Percentiles rank a stretch among this genome's conserved stretches.
phyloP scores from a whole-genome alignment of 2,888 invertebrate species.

The Ctenicera cuprea region DNA sequence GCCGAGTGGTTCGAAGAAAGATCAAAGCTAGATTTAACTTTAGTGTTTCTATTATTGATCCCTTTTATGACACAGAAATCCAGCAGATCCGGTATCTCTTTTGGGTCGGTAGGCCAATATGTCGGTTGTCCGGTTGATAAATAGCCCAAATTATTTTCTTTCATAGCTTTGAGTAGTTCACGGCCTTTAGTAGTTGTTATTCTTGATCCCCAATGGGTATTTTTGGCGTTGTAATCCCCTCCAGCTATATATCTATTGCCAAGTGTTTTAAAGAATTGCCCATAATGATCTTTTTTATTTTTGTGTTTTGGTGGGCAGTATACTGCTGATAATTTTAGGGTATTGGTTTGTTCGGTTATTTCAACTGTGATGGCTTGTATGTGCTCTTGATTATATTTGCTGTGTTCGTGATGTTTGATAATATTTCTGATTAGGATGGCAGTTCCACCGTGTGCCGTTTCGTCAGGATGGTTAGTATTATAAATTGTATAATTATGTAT shows the following conservation, averaged over 20 bases:
- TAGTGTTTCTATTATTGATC: no score
- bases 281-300: not conserved
- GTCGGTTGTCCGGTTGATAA: not conserved
- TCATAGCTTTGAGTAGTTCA: not conserved
- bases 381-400: not conserved
- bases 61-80: no score
- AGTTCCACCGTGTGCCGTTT: not conserved
- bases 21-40: no score
- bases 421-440: not conserved
- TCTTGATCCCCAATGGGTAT: not conserved
- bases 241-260: no score
- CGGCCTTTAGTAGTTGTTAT: not conserved
- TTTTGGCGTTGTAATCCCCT: no score
- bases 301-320: not conserved
- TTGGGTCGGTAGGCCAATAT: no score
- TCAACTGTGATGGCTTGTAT: not conserved
- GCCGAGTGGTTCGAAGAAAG: no score
- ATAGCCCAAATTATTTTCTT: not conserved
- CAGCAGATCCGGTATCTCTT: no score
- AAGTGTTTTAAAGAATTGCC: no score
- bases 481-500: constrained; percentile 20
- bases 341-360: not conserved
- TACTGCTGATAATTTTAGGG: not conserved
- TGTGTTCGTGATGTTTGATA: not conserved
- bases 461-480: constrained; percentile 22